phyloP scores from a whole-genome alignment of 2,888 invertebrate species.

The Drosophila hamatofila region DNA sequence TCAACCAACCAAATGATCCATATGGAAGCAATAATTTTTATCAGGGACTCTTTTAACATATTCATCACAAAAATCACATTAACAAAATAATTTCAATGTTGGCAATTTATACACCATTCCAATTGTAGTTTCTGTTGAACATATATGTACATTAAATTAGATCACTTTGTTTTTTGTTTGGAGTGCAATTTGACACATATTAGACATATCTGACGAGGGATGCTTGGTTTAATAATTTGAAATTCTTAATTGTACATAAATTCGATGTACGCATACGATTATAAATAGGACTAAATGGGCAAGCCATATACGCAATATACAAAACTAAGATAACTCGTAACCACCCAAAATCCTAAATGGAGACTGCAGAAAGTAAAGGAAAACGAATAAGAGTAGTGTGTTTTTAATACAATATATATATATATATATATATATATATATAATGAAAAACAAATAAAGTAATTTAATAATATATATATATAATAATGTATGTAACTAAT shows the following conservation, averaged over 20 bases:
- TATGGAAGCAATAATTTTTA: conserved; percentile 16
- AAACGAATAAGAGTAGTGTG: conserved; percentile 70
- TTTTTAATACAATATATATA: conserved; percentile 65
- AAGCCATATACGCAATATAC: conserved; percentile 68
- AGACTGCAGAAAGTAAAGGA: conserved; percentile 70
- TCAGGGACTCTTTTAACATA: conserved; percentile 18
- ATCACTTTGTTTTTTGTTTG: conserved; percentile 14
- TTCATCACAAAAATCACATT: conserved; percentile 1
- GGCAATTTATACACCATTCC: conserved; percentile 24
- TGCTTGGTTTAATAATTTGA: conserved; percentile 27
- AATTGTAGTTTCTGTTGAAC: conserved; percentile 14
- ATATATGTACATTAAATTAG: conserved; percentile 4
- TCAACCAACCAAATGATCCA: conserved; percentile 10
- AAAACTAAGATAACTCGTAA: conserved; percentile 79
- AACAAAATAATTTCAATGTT: conserved; percentile 7
- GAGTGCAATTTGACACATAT: conserved; percentile 47
- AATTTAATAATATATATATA: conserved; percentile 33
- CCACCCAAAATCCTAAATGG: conserved; percentile 79
- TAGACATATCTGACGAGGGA: conserved; percentile 55
- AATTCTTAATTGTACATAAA: conserved; percentile 40
- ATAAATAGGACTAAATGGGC: conserved; percentile 58
- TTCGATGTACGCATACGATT: conserved; percentile 29
- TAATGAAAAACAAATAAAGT: conserved; percentile 31
- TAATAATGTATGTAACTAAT: conserved; percentile 64
- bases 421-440: conserved; percentile 61